A percentile compares a stretch with the other conserved stretches of the same genome.
These are phyloP conservation scores for Dendrocincla fuliginosa DNA, from an alignment of 2,797 vertebrate genomes.

Conservation along the genomic window DNA sequence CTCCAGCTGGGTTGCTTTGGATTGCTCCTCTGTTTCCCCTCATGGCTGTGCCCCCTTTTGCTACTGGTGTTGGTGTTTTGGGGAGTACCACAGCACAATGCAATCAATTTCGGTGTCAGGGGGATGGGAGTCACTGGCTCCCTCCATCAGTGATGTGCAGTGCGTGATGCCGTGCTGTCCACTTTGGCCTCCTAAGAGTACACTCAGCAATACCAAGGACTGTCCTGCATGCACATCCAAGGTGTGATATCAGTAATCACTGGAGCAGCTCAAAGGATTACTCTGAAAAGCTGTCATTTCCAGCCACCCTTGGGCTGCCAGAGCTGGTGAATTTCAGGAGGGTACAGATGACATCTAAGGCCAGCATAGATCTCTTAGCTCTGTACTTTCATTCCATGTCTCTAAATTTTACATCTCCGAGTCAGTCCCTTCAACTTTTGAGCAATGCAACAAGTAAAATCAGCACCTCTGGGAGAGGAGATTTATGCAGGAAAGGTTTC, in stretches of 20 bases:
- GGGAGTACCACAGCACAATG: neutral
- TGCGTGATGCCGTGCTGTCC: accelerated
- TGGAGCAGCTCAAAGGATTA: neutral
- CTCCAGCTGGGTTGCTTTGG: neutral
- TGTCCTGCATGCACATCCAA: accelerated
- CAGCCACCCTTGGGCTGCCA: neutral
- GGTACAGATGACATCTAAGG: neutral
- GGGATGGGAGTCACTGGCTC: neutral
- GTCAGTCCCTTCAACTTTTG: accelerated
- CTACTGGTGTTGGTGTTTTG: neutral
- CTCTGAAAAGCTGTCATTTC: neutral
- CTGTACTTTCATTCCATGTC: neutral
- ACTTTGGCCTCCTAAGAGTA: neutral
- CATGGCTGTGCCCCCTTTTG: neutral
- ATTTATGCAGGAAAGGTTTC: neutral
- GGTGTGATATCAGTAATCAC: accelerated
- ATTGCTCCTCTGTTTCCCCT: neutral
- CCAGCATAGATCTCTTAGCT: neutral
- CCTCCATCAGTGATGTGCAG: accelerated
- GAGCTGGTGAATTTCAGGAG: neutral
- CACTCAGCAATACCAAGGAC: neutral
- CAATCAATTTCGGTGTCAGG: neutral
- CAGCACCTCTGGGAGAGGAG: neutral
- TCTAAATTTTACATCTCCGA: neutral
- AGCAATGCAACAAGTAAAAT: neutral